phyloP scores from a whole-genome alignment of 2,888 invertebrate genomes.

The Epinotia bilunana region DNA sequence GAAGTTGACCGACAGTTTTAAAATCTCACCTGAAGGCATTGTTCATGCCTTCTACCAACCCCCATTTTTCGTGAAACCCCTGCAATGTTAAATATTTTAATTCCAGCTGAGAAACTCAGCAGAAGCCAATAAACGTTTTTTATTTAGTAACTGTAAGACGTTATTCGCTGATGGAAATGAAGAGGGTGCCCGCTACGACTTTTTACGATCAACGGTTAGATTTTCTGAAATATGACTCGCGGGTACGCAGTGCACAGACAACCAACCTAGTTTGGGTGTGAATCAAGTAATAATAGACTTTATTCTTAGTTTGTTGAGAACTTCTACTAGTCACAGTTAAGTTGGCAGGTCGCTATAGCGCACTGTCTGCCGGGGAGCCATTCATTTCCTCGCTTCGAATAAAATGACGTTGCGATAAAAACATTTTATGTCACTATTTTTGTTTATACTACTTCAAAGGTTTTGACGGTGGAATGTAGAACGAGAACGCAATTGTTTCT shows the following conservation, averaged over 20 bases:
- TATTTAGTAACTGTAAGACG: constrained; percentile 44
- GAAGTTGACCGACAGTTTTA: neutral
- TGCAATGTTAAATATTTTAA: constrained; percentile 39
- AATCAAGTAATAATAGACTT: constrained; percentile 16
- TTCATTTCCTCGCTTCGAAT: constrained; percentile 45
- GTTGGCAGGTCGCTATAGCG: constrained; percentile 7
- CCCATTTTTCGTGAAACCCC: constrained; percentile 21
- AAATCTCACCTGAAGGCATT: constrained; percentile 18
- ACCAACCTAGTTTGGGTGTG: constrained; percentile 8
- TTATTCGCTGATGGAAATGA: constrained; percentile 48
- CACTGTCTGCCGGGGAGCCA: constrained; percentile 36
- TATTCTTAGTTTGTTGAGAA: neutral
- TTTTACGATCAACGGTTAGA: constrained; percentile 69
- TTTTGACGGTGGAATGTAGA: constrained; percentile 59
- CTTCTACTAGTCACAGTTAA: constrained; percentile 1
- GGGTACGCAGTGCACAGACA: constrained; percentile 55
- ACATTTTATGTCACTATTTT: constrained; percentile 75
- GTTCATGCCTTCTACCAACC: constrained; percentile 2
- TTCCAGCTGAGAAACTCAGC: constrained; percentile 34
- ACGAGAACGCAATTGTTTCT: constrained; percentile 59
- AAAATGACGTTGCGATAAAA: constrained; percentile 64
- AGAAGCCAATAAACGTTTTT: constrained; percentile 44
- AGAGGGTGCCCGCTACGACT: constrained; percentile 51
- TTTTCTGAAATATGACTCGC: constrained; percentile 74
- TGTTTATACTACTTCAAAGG: constrained; percentile 70